A percentile compares a stretch with the other conserved stretches of the same genome.
phyloP scores from a whole-genome alignment of 2,888 invertebrate genomes.

The Harmothoe impar region DNA sequence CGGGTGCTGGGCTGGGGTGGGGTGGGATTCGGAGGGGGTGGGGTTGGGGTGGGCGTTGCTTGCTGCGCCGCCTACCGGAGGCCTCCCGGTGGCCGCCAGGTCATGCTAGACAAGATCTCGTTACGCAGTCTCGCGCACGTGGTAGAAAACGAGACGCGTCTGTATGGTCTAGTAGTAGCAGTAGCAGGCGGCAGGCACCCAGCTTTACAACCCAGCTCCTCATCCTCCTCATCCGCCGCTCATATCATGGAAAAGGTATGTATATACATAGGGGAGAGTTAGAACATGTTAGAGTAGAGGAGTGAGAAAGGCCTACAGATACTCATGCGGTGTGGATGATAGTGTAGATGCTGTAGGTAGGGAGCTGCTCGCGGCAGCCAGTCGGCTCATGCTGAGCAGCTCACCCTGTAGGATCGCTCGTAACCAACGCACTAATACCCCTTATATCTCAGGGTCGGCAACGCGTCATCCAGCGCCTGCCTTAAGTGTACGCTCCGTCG shows the following conservation, averaged over 20 bases:
- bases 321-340: neutral
- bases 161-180: constrained; percentile 1
- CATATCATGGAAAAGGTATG: constrained; percentile 18
- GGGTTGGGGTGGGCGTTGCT: neutral
- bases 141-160: constrained; percentile 55
- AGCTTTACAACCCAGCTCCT: neutral
- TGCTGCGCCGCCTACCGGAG: constrained; percentile 44
- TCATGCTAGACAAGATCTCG: constrained; percentile 58
- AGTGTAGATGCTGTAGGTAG: neutral
- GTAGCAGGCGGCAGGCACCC: constrained; percentile 23
- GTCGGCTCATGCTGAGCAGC: neutral
- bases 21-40: neutral
- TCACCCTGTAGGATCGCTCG: neutral
- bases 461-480: constrained; percentile 1
- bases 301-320: neutral
- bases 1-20: neutral
- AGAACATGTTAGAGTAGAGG: neutral
- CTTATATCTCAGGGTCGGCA: constrained; percentile 8
- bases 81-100: constrained; percentile 33
- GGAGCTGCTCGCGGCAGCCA: neutral
- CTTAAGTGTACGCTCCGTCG: neutral
- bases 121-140: constrained; percentile 61
- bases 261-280: neutral
- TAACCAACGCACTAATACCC: neutral
- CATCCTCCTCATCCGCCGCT: neutral